phyloP scores from a whole-genome alignment of 2,113 vertebrate species.

The Cheirogaleus medius region DNA sequence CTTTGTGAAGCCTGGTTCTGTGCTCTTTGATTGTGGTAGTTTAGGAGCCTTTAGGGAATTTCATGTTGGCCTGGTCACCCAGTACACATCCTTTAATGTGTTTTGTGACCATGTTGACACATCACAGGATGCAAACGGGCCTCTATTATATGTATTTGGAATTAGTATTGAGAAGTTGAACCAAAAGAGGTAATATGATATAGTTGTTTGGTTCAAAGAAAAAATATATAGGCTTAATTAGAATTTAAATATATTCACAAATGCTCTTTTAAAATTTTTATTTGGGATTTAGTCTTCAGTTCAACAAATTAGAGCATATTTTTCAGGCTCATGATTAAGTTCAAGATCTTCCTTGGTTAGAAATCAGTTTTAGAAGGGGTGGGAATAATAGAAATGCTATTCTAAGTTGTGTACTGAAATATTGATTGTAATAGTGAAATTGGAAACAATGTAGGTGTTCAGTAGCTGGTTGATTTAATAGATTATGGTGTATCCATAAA shows the following conservation, averaged over 20 bases:
- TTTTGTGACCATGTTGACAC: neutral
- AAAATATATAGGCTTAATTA: neutral
- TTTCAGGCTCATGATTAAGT: neutral
- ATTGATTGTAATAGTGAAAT: neutral
- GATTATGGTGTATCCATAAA: neutral
- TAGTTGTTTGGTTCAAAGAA: neutral
- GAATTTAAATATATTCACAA: neutral
- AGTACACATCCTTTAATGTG: too few species aligned
- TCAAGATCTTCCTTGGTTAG: constrained; percentile 12
- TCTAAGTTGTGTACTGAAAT: neutral
- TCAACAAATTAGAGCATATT: neutral
- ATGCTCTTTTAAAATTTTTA: neutral
- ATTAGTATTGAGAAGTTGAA: neutral
- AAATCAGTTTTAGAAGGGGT: neutral
- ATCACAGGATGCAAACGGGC: neutral
- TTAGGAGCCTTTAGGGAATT: neutral
- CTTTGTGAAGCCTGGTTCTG: too few species aligned
- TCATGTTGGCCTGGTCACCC: neutral
- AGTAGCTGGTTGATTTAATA: neutral
- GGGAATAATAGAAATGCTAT: neutral
- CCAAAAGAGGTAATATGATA: neutral
- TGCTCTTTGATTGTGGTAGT: neutral
- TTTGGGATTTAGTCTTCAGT: neutral
- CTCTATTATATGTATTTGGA: neutral
- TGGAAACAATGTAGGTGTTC: neutral